Percentiles rank a stretch among this genome's conserved stretches.
phyloP scores from a whole-genome alignment of 2,113 vertebrate species.

The Elaphurus davidianus region DNA sequence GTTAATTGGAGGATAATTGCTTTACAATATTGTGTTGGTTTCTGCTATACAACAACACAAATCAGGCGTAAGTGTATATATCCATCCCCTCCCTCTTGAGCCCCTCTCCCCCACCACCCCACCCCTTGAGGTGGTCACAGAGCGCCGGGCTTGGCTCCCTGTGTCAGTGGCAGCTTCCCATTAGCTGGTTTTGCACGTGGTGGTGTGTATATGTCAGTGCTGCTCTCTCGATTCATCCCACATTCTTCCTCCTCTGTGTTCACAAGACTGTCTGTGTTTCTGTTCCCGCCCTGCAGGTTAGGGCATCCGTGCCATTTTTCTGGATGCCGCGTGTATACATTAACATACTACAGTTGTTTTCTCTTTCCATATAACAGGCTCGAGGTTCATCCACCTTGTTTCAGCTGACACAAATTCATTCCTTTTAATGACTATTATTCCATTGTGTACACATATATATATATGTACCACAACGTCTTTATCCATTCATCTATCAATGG shows the following conservation, averaged over 20 bases:
- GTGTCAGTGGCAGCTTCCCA: not conserved
- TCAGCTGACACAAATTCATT: not conserved
- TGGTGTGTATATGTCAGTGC: not conserved
- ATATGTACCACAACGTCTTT: not conserved
- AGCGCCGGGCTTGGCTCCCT: too few relatives aligned
- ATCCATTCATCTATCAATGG: not conserved
- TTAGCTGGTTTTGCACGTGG: not conserved
- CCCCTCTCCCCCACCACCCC: not conserved
- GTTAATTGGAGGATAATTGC: not conserved
- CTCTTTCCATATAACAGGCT: not conserved
- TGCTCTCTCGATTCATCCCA: not conserved
- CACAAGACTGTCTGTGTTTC: not conserved
- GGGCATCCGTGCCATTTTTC: not conserved
- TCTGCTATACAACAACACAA: not conserved
- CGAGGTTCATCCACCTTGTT: not conserved
- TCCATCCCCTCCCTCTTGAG: not conserved
- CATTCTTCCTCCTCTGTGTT: not conserved
- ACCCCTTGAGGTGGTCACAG: not conserved
- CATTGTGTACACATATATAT: not conserved
- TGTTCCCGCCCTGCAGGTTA: not conserved
- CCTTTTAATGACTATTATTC: not conserved
- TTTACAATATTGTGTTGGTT: not conserved
- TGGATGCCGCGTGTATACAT: not conserved
- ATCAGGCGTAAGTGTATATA: not conserved
- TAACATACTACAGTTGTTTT: not conserved